Base-by-base conservation (phyloP, 2,797 vertebrate species). In the Aotus griseimembra region DNA sequence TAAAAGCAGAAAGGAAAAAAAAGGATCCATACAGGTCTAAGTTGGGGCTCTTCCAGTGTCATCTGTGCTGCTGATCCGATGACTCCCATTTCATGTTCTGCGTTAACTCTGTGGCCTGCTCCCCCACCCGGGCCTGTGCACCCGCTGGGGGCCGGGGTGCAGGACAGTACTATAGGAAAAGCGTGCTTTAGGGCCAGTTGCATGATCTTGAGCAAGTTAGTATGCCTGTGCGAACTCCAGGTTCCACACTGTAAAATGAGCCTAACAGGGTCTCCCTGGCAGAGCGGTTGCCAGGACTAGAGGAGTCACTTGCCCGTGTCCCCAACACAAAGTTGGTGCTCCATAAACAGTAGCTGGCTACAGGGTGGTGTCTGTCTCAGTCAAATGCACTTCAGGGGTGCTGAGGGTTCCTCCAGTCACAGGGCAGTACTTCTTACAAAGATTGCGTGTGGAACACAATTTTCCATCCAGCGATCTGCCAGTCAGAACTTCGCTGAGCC, bases 341-440 rank as follows among this genome's bases (percentile, higher is more conserved):
- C 4, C 5, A 15, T 26, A 20, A 50, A 46, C 0, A 44, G 77
- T 2, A 57, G 14, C 36, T 70, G 48, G n/a, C 48, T 79, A 33
- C 36, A 33, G 11, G 1, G 57, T 36, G 70, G 26, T 24, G 22
- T n/a, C n/a, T 11, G 19, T 55, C 39, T 39, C 48, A 12, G 50
- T 14, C 55, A 22, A 20, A 8, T 19, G 30, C 14, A 24, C 46
- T 48, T 33, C 30, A 13, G 33, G 30, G 52, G 20, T n/a, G 33
- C 12, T 24, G 75, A 15, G 5, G 61, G 48, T 11, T 28, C 39
- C 0, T 1, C 26, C 1, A 0, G 28, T 50, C n/a, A 14, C 39
- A 26, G 50, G 77, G 44, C 4, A 7, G 57, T n/a, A 5, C 48
- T 91, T 48, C 26, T 46, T n/a, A 58, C 55, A 30, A 73, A 61